These are phyloP conservation scores for Tretioscincus oriximinensis DNA, from an alignment of 2,113 vertebrate genomes.

Conservation along the genomic window DNA sequence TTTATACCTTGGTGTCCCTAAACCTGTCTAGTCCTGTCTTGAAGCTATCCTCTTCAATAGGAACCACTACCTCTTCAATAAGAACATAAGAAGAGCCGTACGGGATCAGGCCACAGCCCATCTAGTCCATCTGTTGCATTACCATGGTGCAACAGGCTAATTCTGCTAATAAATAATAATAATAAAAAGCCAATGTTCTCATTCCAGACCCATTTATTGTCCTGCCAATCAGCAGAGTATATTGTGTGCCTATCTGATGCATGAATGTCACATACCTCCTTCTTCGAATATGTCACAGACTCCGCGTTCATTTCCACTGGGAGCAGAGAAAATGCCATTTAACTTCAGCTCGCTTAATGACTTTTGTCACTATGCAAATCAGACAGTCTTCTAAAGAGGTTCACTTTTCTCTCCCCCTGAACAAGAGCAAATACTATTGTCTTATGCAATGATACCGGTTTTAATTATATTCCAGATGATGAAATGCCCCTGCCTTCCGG, in stretches of 20 bases:
- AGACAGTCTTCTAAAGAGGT: slow-evolving; percentile 27
- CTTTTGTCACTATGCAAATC: slow-evolving; percentile 51
- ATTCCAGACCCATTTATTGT: neutral
- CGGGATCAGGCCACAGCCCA: too few species aligned
- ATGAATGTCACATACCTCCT: slow-evolving; percentile 31
- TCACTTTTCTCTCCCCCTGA: slow-evolving; percentile 40
- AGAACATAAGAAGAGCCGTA: too few species aligned
- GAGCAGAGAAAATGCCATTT: slow-evolving; percentile 41
- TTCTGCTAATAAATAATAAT: too few species aligned
- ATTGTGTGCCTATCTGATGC: neutral
- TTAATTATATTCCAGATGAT: slow-evolving; percentile 46
- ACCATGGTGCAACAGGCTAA: too few species aligned
- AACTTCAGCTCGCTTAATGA: slow-evolving; percentile 47
- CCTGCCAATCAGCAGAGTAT: slow-evolving; percentile 31
- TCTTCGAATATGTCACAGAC: slow-evolving; percentile 44
- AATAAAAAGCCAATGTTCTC: slow-evolving; percentile 34
- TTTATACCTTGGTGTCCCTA: too few species aligned
- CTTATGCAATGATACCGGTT: slow-evolving; percentile 46
- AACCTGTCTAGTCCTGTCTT: too few species aligned
- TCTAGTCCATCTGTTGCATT: too few species aligned
- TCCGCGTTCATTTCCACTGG: slow-evolving; percentile 25
- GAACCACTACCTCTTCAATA: too few species aligned
- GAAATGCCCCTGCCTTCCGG: slow-evolving; percentile 26
- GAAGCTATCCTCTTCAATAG: too few species aligned
- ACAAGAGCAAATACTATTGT: slow-evolving; percentile 28